A percentile compares a stretch with the other conserved stretches of the same genome.
These are phyloP conservation scores for Danaus plexippus DNA, from an alignment of 1,140 invertebrate genomes.

Conservation along the genomic window DNA sequence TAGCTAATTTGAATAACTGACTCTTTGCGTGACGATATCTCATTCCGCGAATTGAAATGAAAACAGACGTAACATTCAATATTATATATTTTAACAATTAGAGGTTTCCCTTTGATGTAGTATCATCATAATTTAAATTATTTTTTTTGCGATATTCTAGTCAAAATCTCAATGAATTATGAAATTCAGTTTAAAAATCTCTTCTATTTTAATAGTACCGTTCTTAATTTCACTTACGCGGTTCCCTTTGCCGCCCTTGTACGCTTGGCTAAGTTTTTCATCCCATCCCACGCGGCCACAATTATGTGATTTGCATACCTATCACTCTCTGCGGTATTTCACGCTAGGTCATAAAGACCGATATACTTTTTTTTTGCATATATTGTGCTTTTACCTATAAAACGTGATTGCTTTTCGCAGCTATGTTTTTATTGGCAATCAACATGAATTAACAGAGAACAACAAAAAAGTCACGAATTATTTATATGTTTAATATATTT, in stretches of 20 bases:
- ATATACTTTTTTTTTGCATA: constrained; percentile 25
- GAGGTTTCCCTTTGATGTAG: too few relatives aligned
- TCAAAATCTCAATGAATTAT: background rate
- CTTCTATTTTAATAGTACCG: constrained; percentile 12
- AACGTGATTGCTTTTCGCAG: constrained; percentile 18
- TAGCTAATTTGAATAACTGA: constrained; percentile 51
- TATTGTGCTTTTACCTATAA: constrained; percentile 16
- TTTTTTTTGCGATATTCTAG: background rate
- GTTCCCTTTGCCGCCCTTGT: constrained; percentile 12
- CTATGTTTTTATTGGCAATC: too few relatives aligned
- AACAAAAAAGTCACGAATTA: too few relatives aligned
- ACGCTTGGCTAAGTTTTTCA: constrained; percentile 20
- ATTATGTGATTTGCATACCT: constrained; percentile 45
- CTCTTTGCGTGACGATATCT: background rate
- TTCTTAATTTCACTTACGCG: constrained; percentile 16
- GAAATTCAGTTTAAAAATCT: constrained; percentile 10
- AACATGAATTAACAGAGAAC: too few relatives aligned
- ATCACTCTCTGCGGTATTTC: constrained; percentile 24
- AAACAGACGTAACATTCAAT: too few relatives aligned
- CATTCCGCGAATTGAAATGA: too few relatives aligned
- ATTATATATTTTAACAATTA: too few relatives aligned
- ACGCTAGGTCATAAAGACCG: constrained; percentile 21
- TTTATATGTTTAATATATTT: too few relatives aligned
- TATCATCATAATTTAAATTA: background rate
- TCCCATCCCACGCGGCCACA: constrained; percentile 19